Evolutionary conservation across 92 coral and sea anemone genomes (phyloP).

Genomic region (Siderastrea radians): DNA sequence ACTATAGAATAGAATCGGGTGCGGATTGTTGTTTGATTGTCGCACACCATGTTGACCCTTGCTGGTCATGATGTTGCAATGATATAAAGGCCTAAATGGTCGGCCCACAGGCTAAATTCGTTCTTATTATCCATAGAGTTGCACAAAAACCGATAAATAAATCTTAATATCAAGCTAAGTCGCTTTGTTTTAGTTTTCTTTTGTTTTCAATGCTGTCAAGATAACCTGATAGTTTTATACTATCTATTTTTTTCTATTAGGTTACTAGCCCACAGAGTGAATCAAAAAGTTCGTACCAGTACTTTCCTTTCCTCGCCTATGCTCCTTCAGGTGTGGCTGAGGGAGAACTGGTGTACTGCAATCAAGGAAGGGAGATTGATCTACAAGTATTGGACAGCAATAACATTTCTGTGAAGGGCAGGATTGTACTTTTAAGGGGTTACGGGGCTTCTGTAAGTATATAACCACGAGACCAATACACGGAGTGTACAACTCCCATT

Average conservation of each 20-base stretch:
- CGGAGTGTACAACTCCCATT: not conserved
- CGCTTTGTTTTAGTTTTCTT: too few relatives aligned
- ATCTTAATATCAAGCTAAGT: too few relatives aligned
- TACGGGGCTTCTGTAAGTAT: constrained; percentile 8
- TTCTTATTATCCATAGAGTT: too few relatives aligned
- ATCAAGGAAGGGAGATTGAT: constrained; percentile 55
- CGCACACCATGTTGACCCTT: too few relatives aligned
- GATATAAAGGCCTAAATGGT: too few relatives aligned
- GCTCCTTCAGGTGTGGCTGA: constrained; percentile 73
- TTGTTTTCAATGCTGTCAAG: too few relatives aligned
- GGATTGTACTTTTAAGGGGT: constrained; percentile 61
- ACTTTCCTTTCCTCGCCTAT: constrained; percentile 73
- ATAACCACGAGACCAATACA: not conserved
- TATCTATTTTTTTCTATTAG: not conserved
- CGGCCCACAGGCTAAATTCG: too few relatives aligned
- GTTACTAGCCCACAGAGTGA: constrained; percentile 2
- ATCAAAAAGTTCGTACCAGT: constrained; percentile 39
- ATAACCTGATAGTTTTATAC: too few relatives aligned
- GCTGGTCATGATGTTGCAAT: too few relatives aligned
- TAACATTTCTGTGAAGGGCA: constrained; percentile 61
- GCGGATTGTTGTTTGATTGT: too few relatives aligned
- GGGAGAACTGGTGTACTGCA: constrained; percentile 83
- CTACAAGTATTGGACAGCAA: constrained; percentile 40
- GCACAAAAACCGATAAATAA: too few relatives aligned
- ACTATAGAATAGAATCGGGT: too few relatives aligned